A percentile compares a stretch with the other conserved stretches of the same genome.
Evolutionary conservation across 2,888 invertebrate species (phyloP).

Genomic region (Eueremaeus valkanovi): DNA sequence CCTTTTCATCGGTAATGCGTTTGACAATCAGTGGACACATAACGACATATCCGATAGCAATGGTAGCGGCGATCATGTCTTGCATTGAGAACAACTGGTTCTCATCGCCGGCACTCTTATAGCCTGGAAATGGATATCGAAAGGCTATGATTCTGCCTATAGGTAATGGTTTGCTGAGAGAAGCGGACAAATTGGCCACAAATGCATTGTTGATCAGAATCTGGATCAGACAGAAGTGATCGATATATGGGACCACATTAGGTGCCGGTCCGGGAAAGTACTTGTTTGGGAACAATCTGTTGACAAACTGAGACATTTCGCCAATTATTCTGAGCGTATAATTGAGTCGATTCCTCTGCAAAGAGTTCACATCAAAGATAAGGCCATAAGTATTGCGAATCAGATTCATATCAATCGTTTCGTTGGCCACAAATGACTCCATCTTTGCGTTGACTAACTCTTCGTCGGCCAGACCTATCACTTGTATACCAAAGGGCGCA

Average conservation of each 20-base stretch:
- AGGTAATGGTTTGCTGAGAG: background rate
- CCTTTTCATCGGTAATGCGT: slow-evolving; percentile 46
- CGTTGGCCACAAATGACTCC: slow-evolving; percentile 3
- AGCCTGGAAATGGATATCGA: background rate
- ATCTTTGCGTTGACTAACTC: background rate
- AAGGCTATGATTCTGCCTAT: background rate
- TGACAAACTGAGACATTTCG: background rate
- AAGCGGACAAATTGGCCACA: background rate
- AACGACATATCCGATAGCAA: slow-evolving; percentile 42
- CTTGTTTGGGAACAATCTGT: slow-evolving; percentile 2
- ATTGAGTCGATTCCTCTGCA: background rate
- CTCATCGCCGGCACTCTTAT: background rate
- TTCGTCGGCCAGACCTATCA: background rate
- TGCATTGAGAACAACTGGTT: slow-evolving; percentile 20
- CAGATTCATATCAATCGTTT: background rate
- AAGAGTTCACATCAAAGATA: background rate
- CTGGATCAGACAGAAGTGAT: slow-evolving; percentile 3
- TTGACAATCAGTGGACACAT: slow-evolving; percentile 43
- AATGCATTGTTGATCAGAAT: background rate
- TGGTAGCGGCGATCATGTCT: slow-evolving; percentile 38
- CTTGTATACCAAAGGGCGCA: too few species aligned
- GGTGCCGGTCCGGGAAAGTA: background rate
- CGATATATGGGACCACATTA: background rate
- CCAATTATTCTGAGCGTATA: slow-evolving; percentile 9
- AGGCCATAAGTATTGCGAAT: background rate